Evolutionary conservation across 2,888 invertebrate genomes (phyloP), one percentile per base, ranked within the genome.

Genomic region (Deroplatys truncata): DNA sequence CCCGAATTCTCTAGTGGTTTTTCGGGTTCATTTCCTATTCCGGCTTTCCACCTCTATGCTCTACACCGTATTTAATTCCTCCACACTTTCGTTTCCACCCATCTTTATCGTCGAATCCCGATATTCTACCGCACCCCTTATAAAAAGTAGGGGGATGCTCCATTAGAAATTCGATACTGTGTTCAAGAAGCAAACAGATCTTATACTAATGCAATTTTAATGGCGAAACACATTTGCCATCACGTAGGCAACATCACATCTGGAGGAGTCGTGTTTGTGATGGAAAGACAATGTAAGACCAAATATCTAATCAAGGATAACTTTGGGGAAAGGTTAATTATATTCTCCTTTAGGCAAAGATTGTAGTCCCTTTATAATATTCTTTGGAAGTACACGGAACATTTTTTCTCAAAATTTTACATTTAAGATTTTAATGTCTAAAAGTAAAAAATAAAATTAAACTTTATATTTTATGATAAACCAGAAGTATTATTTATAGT

Each of bases 201-300:
- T 91, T 91, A 91, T 91, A 91, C 91, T 91, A 92, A 92, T 92
- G 91, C 91, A 92, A 92, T 91, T 92, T 92, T 92, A 92, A 92
- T 92, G 92, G 91, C 90, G 90, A 90, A 90, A 90, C 90, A 91
- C 92, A 91, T 92, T 91, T 91, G 82, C 90, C 82, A 89, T 86
- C 89, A 87, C 85, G 86, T 88, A 83, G 43, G 72, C 84, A 89
- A 85, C 85, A 82, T 82, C n/a, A 25, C 7, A 7, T 72, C 56
- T 72, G 9, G 56, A 72, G 15, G 25, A 72, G 15, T 56, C 20
- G 56, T 1, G 7, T 13, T 43, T 43, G 13, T 43, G 43, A 43
- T 43, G 43, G 13, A 43, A 43, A 43, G 43, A 43, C 1, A 43
- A 1, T 13, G 43, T 43, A 43, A 43, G 13, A 10, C 2, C 43